A percentile compares a stretch with the other conserved stretches of the same genome.
phyloP scores from a whole-genome alignment of 1,140 invertebrate genomes.

The Lerema accius region DNA sequence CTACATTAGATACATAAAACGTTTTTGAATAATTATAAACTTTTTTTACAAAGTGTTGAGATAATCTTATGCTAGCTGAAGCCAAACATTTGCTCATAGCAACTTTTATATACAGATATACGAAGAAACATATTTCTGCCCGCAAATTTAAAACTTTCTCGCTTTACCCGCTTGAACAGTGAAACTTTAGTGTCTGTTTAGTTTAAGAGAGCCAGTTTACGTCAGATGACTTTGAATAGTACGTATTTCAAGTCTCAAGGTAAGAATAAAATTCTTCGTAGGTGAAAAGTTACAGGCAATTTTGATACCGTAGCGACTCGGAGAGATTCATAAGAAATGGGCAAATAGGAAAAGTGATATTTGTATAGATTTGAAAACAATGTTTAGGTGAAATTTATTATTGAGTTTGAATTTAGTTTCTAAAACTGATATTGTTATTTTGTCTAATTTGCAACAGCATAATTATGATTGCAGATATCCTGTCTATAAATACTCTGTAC shows the following conservation, averaged over 20 bases:
- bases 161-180: slow-evolving; percentile 49
- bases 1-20: too few species aligned
- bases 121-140: slow-evolving; percentile 46
- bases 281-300: slow-evolving; percentile 21
- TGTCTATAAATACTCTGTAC: too few species aligned
- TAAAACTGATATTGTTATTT: too few species aligned
- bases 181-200: slow-evolving; percentile 64
- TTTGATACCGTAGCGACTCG: slow-evolving; percentile 1
- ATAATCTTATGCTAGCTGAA: slow-evolving; percentile 13
- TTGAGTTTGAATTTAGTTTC: too few species aligned
- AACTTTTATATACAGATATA: slow-evolving; percentile 30
- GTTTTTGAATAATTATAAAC: too few species aligned
- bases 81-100: slow-evolving; percentile 8
- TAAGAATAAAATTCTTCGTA: slow-evolving; percentile 47
- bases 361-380: slow-evolving; percentile 6
- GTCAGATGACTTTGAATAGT: slow-evolving; percentile 62
- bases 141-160: slow-evolving; percentile 57
- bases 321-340: slow-evolving; percentile 7
- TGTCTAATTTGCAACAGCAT: too few species aligned
- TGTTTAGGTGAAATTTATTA: too few species aligned
- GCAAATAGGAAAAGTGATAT: not conserved
- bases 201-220: slow-evolving; percentile 63
- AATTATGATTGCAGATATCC: too few species aligned
- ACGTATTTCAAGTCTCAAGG: slow-evolving; percentile 54
- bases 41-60: too few species aligned